Evolutionary conservation across 2,888 invertebrate species (phyloP).

Genomic region (Cataglyphis cursor): DNA sequence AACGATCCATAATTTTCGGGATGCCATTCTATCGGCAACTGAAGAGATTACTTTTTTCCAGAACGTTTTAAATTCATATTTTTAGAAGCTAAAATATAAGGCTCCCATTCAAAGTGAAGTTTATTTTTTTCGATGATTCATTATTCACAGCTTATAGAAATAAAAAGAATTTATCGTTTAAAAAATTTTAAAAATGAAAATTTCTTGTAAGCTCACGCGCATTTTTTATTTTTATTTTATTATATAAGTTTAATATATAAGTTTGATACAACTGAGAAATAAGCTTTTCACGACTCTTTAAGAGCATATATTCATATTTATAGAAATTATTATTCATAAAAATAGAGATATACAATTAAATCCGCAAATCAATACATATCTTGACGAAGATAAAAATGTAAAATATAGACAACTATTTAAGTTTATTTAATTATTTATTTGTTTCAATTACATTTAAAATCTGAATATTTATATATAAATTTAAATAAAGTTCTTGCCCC

Average conservation of each 20-base stretch:
- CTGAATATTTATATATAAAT: neutral
- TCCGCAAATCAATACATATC: neutral
- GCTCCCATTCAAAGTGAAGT: neutral
- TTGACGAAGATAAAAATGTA: no score
- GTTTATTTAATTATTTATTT: neutral
- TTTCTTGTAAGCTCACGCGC: neutral
- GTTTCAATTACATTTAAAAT: neutral
- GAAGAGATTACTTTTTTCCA: neutral
- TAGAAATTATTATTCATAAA: neutral
- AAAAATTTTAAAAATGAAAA: neutral
- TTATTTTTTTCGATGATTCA: neutral
- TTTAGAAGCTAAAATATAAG: neutral
- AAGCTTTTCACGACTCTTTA: constrained; percentile 11
- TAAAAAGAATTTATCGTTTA: neutral
- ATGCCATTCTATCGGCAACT: neutral
- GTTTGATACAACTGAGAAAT: neutral
- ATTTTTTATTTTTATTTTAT: neutral
- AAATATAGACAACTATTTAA: neutral
- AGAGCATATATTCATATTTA: no score
- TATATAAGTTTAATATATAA: neutral
- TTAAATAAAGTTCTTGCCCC: no score
- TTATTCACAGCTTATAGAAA: neutral
- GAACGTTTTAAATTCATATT: neutral
- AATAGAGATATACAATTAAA: neutral
- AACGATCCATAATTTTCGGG: neutral